A percentile compares a stretch with the other conserved stretches of the same genome.
Conservation (phyloP, 2,888 invertebrate genomes). For the Prenolepis imparis region DNA sequence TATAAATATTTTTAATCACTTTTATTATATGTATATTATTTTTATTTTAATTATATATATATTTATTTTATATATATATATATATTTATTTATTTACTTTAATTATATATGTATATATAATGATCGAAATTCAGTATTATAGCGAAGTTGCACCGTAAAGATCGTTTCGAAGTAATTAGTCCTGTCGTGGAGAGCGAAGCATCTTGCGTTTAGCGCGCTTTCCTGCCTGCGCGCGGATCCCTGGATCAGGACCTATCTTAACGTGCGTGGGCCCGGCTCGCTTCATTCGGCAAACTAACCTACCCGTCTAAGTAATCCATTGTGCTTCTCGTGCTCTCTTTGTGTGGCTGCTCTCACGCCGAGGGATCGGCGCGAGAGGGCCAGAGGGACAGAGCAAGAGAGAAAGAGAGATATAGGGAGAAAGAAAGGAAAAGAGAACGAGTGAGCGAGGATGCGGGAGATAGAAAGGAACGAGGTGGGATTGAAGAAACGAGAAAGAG, state of each 20-base stretch:
- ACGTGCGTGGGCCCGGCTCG: slow-evolving; percentile 81
- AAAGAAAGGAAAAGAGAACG: slow-evolving; percentile 52
- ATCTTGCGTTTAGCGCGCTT: slow-evolving; percentile 71
- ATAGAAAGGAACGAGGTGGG: slow-evolving; percentile 61
- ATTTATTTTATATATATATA: too few species aligned
- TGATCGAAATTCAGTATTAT: background rate
- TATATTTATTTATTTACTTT: too few species aligned
- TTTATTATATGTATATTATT: too few species aligned
- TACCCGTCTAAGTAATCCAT: slow-evolving; percentile 84
- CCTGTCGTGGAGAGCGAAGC: slow-evolving; percentile 43
- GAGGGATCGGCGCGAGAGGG: slow-evolving; percentile 75
- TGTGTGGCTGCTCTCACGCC: slow-evolving; percentile 82
- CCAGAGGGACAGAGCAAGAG: slow-evolving; percentile 71
- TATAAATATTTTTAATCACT: too few species aligned
- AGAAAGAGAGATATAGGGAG: slow-evolving; percentile 4
- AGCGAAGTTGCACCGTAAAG: background rate
- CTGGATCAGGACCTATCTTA: slow-evolving; percentile 84
- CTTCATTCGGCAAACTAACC: slow-evolving; percentile 84
- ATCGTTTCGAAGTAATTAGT: background rate
- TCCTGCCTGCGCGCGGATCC: slow-evolving; percentile 72
- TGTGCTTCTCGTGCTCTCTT: slow-evolving; percentile 83
- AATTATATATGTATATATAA: background rate
- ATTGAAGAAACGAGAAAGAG: slow-evolving; percentile 62
- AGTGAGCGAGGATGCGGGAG: slow-evolving; percentile 59
- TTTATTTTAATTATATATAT: too few species aligned